Evolutionary conservation across 2,888 invertebrate genomes (phyloP), one percentile per base, ranked within the genome.

Genomic region (Phasia obesa): DNA sequence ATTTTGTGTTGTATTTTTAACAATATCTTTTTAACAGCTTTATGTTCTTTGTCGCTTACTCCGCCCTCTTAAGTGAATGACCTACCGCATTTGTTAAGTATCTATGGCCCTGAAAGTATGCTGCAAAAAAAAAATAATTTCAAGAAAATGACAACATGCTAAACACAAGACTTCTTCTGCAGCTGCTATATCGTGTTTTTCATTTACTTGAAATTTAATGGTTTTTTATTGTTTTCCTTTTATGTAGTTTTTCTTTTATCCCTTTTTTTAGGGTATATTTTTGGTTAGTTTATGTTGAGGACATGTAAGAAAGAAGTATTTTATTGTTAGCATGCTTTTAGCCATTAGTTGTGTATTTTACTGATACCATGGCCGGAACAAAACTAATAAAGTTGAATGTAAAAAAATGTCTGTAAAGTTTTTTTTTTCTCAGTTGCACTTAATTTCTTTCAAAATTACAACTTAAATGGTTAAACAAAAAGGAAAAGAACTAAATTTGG

Each of bases 181-280:
- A 53, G 23, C 57, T 75, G 55, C 15, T 53, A 3, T 44, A 53
- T 64, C 53, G 2, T 27, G 57, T 65, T 42, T 21, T 51, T 42
- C 4, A 35, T 44, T 31, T 53, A 6, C 17, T 31, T 25, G 7
- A 17, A 65, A 23, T 55, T 65, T 65, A 73, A 79, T 73, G 59
- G 65, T 49, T 19, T 73, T 73, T 73, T 70, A 75, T 77, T 77
- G 73, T 70, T 42, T 69, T 69, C 49, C 21, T 60, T 70, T 57
- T 62, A 27, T 53, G 1, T 7, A 55, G 17, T 31, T 55, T n/a
- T 35, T 47, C 0, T n/a, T 6, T 23, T 6, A 11, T 25, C 6
- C 11, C 2, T 53, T 38, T n/a, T 62, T 31, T 49, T 57, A n/a
- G n/a, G n/a, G n/a, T n/a, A n/a, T n/a, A n/a, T n/a, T n/a, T 76